A percentile compares a stretch with the other conserved stretches of the same genome.
These are phyloP conservation scores for Psittacula echo DNA, from an alignment of 2,797 vertebrate species.

Conservation along the genomic window DNA sequence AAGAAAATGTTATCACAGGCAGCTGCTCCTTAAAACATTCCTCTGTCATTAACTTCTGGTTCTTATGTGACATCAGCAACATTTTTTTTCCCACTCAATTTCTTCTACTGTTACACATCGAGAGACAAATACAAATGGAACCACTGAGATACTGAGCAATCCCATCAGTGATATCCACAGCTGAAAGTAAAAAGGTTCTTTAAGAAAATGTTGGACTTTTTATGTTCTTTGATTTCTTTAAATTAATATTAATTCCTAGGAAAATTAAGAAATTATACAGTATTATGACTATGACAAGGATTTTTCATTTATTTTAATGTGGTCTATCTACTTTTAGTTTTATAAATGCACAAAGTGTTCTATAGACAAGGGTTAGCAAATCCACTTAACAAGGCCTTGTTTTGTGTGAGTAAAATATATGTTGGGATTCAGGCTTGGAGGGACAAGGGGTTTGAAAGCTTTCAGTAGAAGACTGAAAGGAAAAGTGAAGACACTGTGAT, in stretches of 20 bases:
- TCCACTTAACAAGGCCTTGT: background rate
- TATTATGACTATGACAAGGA: background rate
- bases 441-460: background rate
- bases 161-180: background rate
- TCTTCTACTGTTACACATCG: accelerated
- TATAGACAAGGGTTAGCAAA: background rate
- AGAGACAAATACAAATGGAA: background rate
- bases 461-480: slow-evolving; percentile 18
- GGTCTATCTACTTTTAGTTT: background rate
- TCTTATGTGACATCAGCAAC: background rate
- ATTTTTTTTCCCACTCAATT: background rate
- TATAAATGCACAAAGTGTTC: background rate
- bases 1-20: background rate
- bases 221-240: background rate
- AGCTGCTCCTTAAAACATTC: background rate
- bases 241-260: background rate
- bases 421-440: background rate
- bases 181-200: background rate
- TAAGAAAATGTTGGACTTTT: background rate
- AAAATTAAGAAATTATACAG: background rate
- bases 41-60: background rate
- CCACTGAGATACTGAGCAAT: background rate
- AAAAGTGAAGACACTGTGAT: slow-evolving; percentile 1
- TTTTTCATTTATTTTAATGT: background rate
- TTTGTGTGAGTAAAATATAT: background rate